These are phyloP conservation scores for Lycaon pictus DNA, from an alignment of 2,113 vertebrate species.

Conservation along the genomic window DNA sequence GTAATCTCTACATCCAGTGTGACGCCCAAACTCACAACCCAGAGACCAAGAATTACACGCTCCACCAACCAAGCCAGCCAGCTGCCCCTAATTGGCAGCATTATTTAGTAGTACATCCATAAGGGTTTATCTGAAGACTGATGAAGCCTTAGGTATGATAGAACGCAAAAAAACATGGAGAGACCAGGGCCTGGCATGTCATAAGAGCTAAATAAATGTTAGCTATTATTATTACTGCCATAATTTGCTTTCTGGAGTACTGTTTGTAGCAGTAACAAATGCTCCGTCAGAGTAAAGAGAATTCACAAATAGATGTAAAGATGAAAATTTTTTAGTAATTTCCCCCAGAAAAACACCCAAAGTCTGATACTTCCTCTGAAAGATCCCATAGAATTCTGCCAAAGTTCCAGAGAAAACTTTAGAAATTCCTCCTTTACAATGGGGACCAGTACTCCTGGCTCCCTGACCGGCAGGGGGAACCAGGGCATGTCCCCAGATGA, in stretches of 20 bases:
- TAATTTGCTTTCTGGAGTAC: neutral
- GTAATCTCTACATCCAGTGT: neutral
- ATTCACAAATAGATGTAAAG: neutral
- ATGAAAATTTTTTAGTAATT: neutral
- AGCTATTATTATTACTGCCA: neutral
- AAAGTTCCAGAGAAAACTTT: slow-evolving; percentile 61
- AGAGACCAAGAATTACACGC: neutral
- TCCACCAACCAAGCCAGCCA: neutral
- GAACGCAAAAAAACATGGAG: neutral
- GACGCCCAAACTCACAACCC: neutral
- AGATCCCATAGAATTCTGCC: slow-evolving; percentile 43
- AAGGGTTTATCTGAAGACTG: accelerated
- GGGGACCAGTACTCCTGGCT: neutral
- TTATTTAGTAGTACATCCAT: neutral
- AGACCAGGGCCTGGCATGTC: neutral
- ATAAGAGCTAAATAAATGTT: neutral
- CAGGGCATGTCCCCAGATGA: slow-evolving; percentile 66
- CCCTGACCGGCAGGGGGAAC: slow-evolving; percentile 54
- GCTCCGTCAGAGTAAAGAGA: neutral
- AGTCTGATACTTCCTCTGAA: slow-evolving; percentile 20
- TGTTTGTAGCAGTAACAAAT: neutral
- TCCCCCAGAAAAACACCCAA: neutral
- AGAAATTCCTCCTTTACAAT: neutral
- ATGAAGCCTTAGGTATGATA: neutral
- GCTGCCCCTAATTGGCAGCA: neutral